Conservation (phyloP, 2,888 invertebrate species). For the Ectropis crepuscularia region DNA sequence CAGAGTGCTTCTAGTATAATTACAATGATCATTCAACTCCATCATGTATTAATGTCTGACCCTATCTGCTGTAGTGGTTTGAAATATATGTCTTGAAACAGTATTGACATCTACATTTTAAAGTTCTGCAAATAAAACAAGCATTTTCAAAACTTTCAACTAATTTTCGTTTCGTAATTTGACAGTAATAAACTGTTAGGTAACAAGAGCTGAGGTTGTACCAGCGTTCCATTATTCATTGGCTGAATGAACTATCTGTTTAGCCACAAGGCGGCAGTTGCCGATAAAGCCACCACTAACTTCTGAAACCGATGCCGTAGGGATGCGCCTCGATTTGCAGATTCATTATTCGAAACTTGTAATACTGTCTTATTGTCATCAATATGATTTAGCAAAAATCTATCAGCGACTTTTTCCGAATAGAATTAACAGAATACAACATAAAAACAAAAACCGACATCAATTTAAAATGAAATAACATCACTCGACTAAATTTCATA, state of each 20-base stretch:
- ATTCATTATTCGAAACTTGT: neutral
- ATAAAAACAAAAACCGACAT: too few species aligned
- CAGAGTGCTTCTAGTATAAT: too few species aligned
- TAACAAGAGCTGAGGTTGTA: conserved; percentile 30
- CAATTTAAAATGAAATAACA: too few species aligned
- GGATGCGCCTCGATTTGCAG: conserved; percentile 33
- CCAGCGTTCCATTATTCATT: conserved; percentile 43
- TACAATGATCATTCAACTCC: too few species aligned
- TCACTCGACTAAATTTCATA: too few species aligned
- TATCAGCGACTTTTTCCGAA: too few species aligned
- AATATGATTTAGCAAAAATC: too few species aligned
- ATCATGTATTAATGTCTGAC: too few species aligned
- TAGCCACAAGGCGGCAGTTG: conserved; percentile 44
- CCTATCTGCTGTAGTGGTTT: too few species aligned
- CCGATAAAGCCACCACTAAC: conserved; percentile 45
- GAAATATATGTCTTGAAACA: too few species aligned
- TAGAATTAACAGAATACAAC: too few species aligned
- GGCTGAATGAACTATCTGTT: conserved; percentile 40
- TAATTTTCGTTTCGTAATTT: conserved; percentile 26
- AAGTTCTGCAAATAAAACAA: conserved; percentile 5
- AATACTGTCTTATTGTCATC: too few species aligned
- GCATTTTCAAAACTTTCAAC: conserved; percentile 8
- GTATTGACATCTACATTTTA: neutral
- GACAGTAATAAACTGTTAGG: conserved; percentile 27
- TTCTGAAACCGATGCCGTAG: conserved; percentile 48